A percentile compares a stretch with the other conserved stretches of the same genome.
Conservation (phyloP, 2,797 vertebrate species). For the Paratrypauchen microcephalus region DNA sequence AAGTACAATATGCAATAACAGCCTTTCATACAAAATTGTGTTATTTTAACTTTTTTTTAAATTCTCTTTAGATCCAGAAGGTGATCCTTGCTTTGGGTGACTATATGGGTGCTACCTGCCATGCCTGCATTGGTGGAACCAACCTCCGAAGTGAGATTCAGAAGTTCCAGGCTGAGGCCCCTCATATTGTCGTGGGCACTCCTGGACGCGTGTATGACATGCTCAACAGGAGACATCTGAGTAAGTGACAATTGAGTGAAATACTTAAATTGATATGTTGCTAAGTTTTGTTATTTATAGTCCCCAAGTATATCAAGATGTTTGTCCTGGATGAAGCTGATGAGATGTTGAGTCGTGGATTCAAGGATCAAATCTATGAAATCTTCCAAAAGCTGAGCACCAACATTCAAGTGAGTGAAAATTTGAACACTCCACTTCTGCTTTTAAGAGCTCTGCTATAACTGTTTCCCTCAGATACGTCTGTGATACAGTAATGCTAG, state of each 20-base stretch:
- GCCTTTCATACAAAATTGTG: background rate
- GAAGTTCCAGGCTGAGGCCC: slow-evolving; percentile 91
- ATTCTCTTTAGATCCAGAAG: slow-evolving; percentile 88
- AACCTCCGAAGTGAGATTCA: slow-evolving; percentile 94
- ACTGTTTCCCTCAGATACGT: slow-evolving; percentile 74
- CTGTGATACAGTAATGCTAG: slow-evolving; percentile 86
- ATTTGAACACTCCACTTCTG: slow-evolving; percentile 71
- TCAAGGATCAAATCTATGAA: slow-evolving; percentile 99
- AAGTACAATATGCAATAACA: background rate
- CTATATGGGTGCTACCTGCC: slow-evolving; percentile 96
- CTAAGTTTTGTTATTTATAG: slow-evolving; percentile 56
- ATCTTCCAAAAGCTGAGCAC: slow-evolving; percentile 98
- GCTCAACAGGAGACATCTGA: slow-evolving; percentile 90
- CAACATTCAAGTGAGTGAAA: slow-evolving; percentile 88
- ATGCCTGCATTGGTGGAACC: slow-evolving; percentile 96
- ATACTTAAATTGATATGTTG: background rate
- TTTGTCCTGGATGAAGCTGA: slow-evolving; percentile 99
- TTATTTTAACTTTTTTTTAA: background rate
- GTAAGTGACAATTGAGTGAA: slow-evolving; percentile 74
- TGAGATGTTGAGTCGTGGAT: slow-evolving; percentile 98
- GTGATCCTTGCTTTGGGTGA: slow-evolving; percentile 97
- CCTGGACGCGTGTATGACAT: slow-evolving; percentile 97
- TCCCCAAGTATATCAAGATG: slow-evolving; percentile 97
- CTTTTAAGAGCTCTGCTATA: slow-evolving; percentile 89
- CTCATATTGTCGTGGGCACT: slow-evolving; percentile 96